Base-by-base conservation (phyloP, 2,113 vertebrate genomes). In the Brienomyrus brachyistius region DNA sequence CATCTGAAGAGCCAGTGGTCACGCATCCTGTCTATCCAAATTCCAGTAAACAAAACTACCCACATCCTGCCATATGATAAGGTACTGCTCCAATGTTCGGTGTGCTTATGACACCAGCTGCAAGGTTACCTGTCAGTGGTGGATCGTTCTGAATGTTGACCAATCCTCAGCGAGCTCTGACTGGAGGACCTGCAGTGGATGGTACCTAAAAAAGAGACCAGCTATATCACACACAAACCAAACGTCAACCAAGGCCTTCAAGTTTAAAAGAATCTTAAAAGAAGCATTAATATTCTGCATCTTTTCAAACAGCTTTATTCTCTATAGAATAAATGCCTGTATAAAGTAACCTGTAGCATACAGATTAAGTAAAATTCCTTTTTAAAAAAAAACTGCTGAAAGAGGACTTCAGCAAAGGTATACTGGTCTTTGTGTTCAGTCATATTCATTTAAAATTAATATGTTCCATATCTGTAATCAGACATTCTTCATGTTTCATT, bases 51-150 rank as follows among this genome's bases (percentile, higher is more conserved):
- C 2, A 66, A n/a, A 66, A 27, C 62, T n/a, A 27, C n/a, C 62
- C 62, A 11, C 62, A 45, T 82, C 77, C 77, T 82, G 77, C 40
- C 40, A 82, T 43, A 47, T 23, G 80, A 47, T 84, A 10, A 70
- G 82, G 82, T 8, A n/a, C 43, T 21, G 82, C 82, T n/a, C 47
- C 45, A 5, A 11, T 84, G 40, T 84, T 0, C 0, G 7, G 47
- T 17, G 11, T 10, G 8, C 45, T 48, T 50, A 3, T 48, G 45
- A 45, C 82, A 48, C 45, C 43, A 23, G 48, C 10, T 50, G 48
- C 43, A 85, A 8, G 15, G 59, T 91, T 96, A 98, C 97, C 97
- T 98, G 94, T 95, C 89, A 89, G 94, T 93, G 52, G 92, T 94
- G 3, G 94, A 91, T 89, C 51, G 43, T 0, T 21, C 89, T 0